Percentiles rank a stretch among this genome's conserved stretches.
Evolutionary conservation across 2,888 invertebrate species (phyloP).

Genomic region (Calliopum simillimum): DNA sequence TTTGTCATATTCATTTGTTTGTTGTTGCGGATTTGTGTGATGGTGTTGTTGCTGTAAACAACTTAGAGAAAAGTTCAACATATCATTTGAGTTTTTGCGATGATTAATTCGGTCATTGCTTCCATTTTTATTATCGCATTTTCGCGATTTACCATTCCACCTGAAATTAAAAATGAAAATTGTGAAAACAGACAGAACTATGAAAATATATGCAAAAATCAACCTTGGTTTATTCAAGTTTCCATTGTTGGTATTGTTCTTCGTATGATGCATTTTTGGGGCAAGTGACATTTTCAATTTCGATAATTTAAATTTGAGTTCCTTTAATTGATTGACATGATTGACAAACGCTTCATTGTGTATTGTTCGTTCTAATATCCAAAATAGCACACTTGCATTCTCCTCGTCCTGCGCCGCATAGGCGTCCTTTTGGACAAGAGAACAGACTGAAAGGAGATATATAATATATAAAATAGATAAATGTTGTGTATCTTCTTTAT

Average conservation of each 20-base stretch:
- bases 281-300: slow-evolving; percentile 65
- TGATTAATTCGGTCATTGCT: slow-evolving; percentile 65
- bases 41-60: slow-evolving; percentile 54
- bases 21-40: slow-evolving; percentile 50
- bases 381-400: slow-evolving; percentile 60
- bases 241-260: slow-evolving; percentile 52
- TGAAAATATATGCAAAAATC: slow-evolving; percentile 24
- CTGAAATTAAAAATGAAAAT: slow-evolving; percentile 47
- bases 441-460: slow-evolving; percentile 54
- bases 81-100: slow-evolving; percentile 65
- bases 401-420: slow-evolving; percentile 63
- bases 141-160: slow-evolving; percentile 64
- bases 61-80: slow-evolving; percentile 58
- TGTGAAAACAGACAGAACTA: not conserved
- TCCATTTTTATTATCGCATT: slow-evolving; percentile 62
- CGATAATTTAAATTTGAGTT: slow-evolving; percentile 64
- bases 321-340: slow-evolving; percentile 64
- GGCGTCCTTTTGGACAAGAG: slow-evolving; percentile 59
- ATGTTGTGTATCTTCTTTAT: not conserved
- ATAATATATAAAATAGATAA: not conserved
- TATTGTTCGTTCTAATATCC: slow-evolving; percentile 65
- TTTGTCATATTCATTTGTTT: slow-evolving; percentile 51
- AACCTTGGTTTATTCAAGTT: slow-evolving; percentile 65
- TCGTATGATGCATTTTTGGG: slow-evolving; percentile 63
- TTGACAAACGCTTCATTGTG: slow-evolving; percentile 66